Conservation (phyloP, 2,888 invertebrate species). For the Drosophila barbarae region DNA sequence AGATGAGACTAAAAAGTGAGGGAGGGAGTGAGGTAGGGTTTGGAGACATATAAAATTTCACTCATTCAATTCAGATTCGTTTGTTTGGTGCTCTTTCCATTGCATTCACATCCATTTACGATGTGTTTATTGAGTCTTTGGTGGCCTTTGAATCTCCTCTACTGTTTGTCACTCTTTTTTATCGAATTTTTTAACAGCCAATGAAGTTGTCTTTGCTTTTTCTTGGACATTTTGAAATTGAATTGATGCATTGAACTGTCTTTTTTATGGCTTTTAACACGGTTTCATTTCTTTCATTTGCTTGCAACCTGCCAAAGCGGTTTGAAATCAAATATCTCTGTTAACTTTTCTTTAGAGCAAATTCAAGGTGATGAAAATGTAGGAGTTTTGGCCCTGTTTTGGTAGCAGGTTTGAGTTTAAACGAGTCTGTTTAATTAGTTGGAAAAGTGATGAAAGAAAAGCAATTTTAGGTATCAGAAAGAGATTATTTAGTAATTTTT, state of each 20-base stretch:
- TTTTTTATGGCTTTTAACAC: constrained; percentile 55
- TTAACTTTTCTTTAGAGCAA: neutral
- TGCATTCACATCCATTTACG: constrained; percentile 49
- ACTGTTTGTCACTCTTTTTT: neutral
- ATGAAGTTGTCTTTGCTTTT: constrained; percentile 47
- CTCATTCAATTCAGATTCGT: constrained; percentile 60
- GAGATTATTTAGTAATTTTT: neutral
- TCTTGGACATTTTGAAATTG: constrained; percentile 39
- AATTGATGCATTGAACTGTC: constrained; percentile 49
- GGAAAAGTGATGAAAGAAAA: neutral
- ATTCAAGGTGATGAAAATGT: constrained; percentile 1
- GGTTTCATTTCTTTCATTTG: constrained; percentile 30
- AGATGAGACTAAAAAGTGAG: neutral
- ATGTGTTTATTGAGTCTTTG: constrained; percentile 60
- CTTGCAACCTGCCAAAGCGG: constrained; percentile 27
- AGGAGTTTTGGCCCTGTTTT: neutral
- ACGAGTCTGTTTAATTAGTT: constrained; percentile 3
- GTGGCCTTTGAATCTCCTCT: constrained; percentile 53
- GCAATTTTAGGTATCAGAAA: neutral
- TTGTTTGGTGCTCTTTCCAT: constrained; percentile 28
- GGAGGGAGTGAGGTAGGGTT: neutral
- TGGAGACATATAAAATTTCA: constrained; percentile 53
- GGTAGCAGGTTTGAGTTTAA: neutral
- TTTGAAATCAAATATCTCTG: constrained; percentile 3
- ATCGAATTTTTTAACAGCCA: constrained; percentile 11